Base-by-base conservation (phyloP, 2,113 vertebrate genomes). In the Lepidothrix coronata region DNA sequence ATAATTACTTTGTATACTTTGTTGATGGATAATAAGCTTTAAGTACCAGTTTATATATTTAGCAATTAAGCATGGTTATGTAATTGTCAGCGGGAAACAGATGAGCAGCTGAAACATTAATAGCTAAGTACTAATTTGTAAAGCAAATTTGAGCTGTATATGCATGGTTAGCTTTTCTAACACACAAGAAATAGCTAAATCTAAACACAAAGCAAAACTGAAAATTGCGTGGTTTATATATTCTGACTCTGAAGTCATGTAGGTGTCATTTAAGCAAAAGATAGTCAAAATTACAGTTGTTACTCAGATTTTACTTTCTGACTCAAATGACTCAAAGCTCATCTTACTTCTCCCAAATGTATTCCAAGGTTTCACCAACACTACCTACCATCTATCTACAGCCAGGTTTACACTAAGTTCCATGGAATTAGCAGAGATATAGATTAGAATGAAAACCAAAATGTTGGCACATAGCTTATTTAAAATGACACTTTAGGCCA, bases 71-170 rank as follows among this genome's bases (percentile, higher is more conserved):
- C 9, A 81, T 0, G 1, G 22, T 52, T 65, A 71, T 8, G 16
- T 14, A 77, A 51, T 2, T 83, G 30, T 23, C 51, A 73, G 14
- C 7, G 5, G 21, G 24, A 52, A 73, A 78, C 31, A 91, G n/a
- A 14, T 0, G 1, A 58, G 41, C 12, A 57, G 25, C 11, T 78
- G 37, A 89, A 27, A 65, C 13, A 55, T 49, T 37, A 62, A 61
- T 4, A 78, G 7, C 9, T 54, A 85, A 70, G 12, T 27, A 71
- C 8, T 33, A 75, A 71, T 54, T 58, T 0, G 0, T 33, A 11
- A 89, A 37, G 14, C 5, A 67, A 58, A 58, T 74, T 75, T 71
- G 18, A 62, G 13, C 39, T 13, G 8, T 13, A n/a, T 23, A 39
- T 6, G 3, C 39, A 55, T 5, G 12, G 62, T 54, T 46, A 41